A percentile compares a stretch with the other conserved stretches of the same genome.
These are phyloP conservation scores for Odocoileus hemionus DNA, from an alignment of 2,113 vertebrate genomes.

Conservation along the genomic window DNA sequence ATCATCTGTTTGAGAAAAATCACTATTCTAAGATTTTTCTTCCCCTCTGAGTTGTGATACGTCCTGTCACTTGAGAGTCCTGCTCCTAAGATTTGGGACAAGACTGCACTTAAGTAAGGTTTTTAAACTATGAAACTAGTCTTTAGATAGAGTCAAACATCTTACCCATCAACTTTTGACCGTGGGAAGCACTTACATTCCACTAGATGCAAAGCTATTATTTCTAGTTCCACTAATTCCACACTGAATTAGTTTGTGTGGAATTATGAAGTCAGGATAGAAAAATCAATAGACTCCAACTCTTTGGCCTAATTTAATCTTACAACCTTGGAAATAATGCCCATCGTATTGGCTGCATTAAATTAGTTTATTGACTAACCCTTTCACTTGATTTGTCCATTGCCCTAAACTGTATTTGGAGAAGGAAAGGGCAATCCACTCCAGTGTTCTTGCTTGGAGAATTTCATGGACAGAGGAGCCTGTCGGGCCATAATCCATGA, in stretches of 20 bases:
- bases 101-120: neutral
- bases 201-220: neutral
- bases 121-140: neutral
- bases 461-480: neutral
- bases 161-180: neutral
- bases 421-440: neutral
- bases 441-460: neutral
- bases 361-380: slow-evolving; percentile 25
- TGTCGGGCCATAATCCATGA: neutral
- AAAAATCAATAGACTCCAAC: slow-evolving; percentile 37
- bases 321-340: slow-evolving; percentile 6
- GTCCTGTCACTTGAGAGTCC: neutral
- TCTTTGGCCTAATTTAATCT: slow-evolving; percentile 22
- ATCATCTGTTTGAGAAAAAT: neutral
- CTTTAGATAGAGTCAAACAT: neutral
- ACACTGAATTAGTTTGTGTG: neutral
- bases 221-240: neutral
- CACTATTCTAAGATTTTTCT: neutral
- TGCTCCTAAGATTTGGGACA: neutral
- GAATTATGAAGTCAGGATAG: neutral
- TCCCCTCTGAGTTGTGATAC: neutral
- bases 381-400: neutral
- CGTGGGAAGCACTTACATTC: neutral
- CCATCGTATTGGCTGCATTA: neutral
- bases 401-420: neutral